Evolutionary conservation across 2,797 vertebrate species (phyloP).

Genomic region (Coluber constrictor): DNA sequence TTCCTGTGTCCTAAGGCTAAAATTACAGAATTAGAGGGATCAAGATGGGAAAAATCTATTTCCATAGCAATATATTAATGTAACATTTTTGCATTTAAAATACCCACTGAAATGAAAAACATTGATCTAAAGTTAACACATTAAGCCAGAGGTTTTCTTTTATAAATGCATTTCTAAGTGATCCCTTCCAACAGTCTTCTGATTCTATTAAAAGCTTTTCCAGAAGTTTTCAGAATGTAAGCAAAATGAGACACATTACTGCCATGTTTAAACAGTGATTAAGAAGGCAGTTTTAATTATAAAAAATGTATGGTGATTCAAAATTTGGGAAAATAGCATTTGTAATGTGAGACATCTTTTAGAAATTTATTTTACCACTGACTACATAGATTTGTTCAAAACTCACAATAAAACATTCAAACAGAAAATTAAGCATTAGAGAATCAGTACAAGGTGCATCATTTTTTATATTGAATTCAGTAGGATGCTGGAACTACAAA

Average conservation of each 20-base stretch:
- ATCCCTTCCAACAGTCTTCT: not conserved
- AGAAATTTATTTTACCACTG: not conserved
- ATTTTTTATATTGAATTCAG: not conserved
- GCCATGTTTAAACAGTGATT: not conserved
- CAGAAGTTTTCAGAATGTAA: not conserved
- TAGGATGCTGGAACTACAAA: not conserved
- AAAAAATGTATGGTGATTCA: not conserved
- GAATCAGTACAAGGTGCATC: not conserved
- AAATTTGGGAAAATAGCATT: not conserved
- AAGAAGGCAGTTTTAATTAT: not conserved
- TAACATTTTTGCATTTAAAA: not conserved
- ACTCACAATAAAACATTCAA: not conserved
- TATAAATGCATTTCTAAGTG: not conserved
- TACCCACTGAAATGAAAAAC: not conserved
- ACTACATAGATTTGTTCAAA: not conserved
- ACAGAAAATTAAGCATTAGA: not conserved
- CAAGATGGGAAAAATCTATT: not conserved
- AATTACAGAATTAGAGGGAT: not conserved
- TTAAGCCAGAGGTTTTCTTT: not conserved
- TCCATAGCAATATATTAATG: not conserved
- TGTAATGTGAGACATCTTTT: not conserved
- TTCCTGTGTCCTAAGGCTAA: not conserved
- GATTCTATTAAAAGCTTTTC: not conserved
- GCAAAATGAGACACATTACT: not conserved
- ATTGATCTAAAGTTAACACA: not conserved